phyloP scores from a whole-genome alignment of 2,888 invertebrate species.

The Lissocephala sabroskyi region DNA sequence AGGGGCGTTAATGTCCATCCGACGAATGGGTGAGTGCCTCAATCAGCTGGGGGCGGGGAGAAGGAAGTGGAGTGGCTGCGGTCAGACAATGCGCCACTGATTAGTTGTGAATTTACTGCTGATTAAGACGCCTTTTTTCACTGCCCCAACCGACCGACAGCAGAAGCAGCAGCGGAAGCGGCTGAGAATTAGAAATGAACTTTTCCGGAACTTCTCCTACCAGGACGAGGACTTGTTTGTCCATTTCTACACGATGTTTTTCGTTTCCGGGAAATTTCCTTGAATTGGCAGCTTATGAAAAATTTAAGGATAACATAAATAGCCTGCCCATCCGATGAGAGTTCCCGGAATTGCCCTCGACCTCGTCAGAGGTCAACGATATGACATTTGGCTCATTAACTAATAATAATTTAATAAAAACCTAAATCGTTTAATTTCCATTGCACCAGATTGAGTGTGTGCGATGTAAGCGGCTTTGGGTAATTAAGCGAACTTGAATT shows the following conservation, averaged over 20 bases:
- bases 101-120: conserved; percentile 66
- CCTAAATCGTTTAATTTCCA: too few species aligned
- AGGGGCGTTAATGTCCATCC: conserved; percentile 26
- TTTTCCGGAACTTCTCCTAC: conserved; percentile 39
- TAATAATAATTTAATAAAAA: too few species aligned
- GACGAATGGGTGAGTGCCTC: conserved; percentile 41
- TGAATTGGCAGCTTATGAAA: conserved; percentile 59
- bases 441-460: too few species aligned
- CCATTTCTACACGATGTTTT: not conserved
- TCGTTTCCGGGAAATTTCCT: conserved; percentile 26
- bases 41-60: not conserved
- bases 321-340: conserved; percentile 29
- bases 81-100: conserved; percentile 58
- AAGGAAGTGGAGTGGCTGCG: not conserved
- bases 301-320: conserved; percentile 60
- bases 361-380: too few species aligned
- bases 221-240: conserved; percentile 4
- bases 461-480: too few species aligned
- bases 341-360: too few species aligned
- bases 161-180: conserved; percentile 29
- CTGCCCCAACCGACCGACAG: too few species aligned
- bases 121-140: conserved; percentile 57
- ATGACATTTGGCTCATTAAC: too few species aligned
- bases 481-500: too few species aligned
- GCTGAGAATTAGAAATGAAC: conserved; percentile 26